Evolutionary conservation across 1,140 invertebrate genomes (phyloP).

Genomic region (Conus ventricosus): DNA sequence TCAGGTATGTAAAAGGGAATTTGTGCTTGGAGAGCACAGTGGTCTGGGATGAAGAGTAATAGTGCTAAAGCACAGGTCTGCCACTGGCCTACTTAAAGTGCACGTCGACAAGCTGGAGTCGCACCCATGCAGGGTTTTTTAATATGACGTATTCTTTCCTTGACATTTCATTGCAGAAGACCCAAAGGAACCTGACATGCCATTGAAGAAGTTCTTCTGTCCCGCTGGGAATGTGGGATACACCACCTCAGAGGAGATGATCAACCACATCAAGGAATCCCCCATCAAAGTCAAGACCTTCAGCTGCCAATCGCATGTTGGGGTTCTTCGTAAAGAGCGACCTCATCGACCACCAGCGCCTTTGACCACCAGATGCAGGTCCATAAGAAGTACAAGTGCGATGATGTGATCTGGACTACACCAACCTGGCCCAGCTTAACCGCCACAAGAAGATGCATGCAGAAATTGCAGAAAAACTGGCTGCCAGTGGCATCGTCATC

Average conservation of each 20-base stretch:
- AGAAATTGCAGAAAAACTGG: slow-evolving; percentile 21
- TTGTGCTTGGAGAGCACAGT: no score
- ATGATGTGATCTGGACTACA: slow-evolving; percentile 37
- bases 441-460: slow-evolving; percentile 22
- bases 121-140: no score
- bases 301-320: slow-evolving; percentile 14
- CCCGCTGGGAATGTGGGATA: slow-evolving; percentile 21
- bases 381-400: slow-evolving; percentile 25
- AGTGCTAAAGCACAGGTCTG: no score
- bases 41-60: no score
- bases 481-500: slow-evolving; percentile 23
- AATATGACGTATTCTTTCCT: no score
- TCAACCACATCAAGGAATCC: slow-evolving; percentile 28
- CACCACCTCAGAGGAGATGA: slow-evolving; percentile 17
- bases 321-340: slow-evolving; percentile 24
- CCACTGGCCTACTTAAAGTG: no score
- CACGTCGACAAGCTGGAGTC: no score
- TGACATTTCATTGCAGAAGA: background rate
- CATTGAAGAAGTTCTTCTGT: slow-evolving; percentile 1
- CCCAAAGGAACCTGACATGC: background rate
- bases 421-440: background rate
- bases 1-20: no score
- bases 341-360: slow-evolving; percentile 23
- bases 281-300: slow-evolving; percentile 26
- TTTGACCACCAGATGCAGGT: slow-evolving; percentile 14